These are phyloP conservation scores for Tetranychus cinnabarinus DNA, from an alignment of 1,140 invertebrate genomes.

Conservation along the genomic window DNA sequence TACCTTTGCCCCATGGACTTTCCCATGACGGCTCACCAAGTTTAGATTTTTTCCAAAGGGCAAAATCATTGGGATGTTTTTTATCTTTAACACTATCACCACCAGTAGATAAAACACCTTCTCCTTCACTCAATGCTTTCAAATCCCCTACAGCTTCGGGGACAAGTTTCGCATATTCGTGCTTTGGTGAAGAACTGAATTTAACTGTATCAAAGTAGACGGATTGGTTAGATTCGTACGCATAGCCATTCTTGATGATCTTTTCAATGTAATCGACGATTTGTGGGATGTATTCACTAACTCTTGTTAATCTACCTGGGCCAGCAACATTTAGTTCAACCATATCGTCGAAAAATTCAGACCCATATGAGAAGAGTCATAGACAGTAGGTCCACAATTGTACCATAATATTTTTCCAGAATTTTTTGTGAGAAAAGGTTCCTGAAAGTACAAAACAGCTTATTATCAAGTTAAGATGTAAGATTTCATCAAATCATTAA, in stretches of 20 bases:
- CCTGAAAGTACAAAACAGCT: not conserved
- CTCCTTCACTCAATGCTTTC: constrained; percentile 73
- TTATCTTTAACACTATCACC: constrained; percentile 39
- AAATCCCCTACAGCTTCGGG: constrained; percentile 92
- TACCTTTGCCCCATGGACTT: constrained; percentile 71
- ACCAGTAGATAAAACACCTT: constrained; percentile 65
- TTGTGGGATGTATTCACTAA: constrained; percentile 94
- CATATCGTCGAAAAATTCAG: constrained; percentile 92
- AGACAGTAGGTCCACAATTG: constrained; percentile 91
- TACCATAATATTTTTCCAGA: constrained; percentile 45
- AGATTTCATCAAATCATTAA: too few species aligned
- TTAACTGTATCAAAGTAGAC: constrained; percentile 87
- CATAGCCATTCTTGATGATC: constrained; percentile 56
- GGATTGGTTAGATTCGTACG: constrained; percentile 64
- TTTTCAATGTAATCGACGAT: constrained; percentile 70
- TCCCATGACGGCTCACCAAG: constrained; percentile 89
- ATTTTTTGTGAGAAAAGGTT: not conserved
- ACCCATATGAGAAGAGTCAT: constrained; percentile 97
- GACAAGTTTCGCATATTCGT: constrained; percentile 87
- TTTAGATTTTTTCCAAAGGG: constrained; percentile 92
- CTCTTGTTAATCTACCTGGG: constrained; percentile 76
- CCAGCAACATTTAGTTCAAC: constrained; percentile 72
- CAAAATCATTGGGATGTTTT: constrained; percentile 74
- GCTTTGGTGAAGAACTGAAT: constrained; percentile 58
- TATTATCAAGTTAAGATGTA: not conserved